These are phyloP conservation scores for Bombus fervidus DNA, from an alignment of 1,140 invertebrate species.

Conservation along the genomic window DNA sequence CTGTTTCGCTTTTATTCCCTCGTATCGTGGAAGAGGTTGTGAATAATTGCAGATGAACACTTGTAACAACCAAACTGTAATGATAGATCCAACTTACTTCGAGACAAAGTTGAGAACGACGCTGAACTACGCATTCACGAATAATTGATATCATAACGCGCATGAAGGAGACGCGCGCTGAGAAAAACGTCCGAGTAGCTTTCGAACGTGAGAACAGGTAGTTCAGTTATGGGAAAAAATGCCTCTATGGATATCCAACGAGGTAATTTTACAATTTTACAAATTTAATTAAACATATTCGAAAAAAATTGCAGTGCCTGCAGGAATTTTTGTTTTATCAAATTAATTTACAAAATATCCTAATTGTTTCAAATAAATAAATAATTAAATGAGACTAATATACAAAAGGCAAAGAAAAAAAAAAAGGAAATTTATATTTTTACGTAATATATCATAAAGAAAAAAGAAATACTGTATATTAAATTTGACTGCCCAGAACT, in stretches of 20 bases:
- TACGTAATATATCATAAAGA: background rate
- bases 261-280: slow-evolving; percentile 15
- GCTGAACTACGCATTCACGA: background rate
- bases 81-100: background rate
- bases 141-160: slow-evolving; percentile 1
- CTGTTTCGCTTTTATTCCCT: background rate
- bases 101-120: background rate
- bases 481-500: too few species aligned
- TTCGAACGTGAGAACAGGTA: background rate
- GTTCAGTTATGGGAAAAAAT: background rate
- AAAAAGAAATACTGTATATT: too few species aligned
- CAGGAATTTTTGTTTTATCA: background rate
- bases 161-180: slow-evolving; percentile 19
- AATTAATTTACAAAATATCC: too few species aligned
- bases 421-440: background rate
- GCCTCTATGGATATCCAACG: background rate
- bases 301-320: background rate
- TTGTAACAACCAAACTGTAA: background rate
- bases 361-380: background rate
- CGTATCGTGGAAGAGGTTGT: background rate
- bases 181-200: background rate
- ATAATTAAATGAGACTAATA: background rate
- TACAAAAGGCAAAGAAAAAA: background rate
- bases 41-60: background rate
- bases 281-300: background rate